Evolutionary conservation across 2,113 vertebrate species (phyloP).

Genomic region (Ochotona princeps): DNA sequence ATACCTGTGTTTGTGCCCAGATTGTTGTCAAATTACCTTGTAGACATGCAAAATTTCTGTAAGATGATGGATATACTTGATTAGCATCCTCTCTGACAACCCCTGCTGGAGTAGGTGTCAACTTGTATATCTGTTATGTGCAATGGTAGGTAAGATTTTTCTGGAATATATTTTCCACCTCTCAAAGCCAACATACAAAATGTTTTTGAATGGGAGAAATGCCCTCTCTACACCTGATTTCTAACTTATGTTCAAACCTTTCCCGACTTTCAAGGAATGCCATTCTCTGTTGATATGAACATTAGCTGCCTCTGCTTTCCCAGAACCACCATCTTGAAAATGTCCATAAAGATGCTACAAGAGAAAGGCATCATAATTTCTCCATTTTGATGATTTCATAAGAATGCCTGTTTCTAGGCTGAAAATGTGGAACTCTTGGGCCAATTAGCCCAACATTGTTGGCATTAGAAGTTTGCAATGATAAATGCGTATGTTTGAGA

Average conservation of each 20-base stretch:
- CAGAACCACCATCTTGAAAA: neutral
- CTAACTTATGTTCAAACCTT: neutral
- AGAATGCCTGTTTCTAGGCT: neutral
- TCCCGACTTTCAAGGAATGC: conserved; percentile 4
- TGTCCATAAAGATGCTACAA: neutral
- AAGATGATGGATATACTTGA: neutral
- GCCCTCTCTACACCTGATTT: neutral
- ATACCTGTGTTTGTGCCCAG: neutral
- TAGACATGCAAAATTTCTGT: conserved; percentile 9
- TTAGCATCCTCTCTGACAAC: neutral
- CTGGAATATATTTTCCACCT: neutral
- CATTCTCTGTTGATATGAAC: neutral
- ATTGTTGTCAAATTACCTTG: neutral
- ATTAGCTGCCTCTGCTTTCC: conserved; percentile 7
- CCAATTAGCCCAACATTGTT: neutral
- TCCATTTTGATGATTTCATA: neutral
- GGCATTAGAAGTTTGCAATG: neutral
- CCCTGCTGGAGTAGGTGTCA: neutral
- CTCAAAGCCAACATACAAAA: conserved; percentile 1
- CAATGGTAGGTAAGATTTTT: neutral
- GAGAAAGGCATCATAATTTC: neutral
- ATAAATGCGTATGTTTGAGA: neutral
- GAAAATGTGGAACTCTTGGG: neutral
- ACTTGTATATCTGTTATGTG: neutral
- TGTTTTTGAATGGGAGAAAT: conserved; percentile 40